Percentiles rank a stretch among this genome's conserved stretches.
Evolutionary conservation across 2,113 vertebrate species (phyloP).

Genomic region (Ancistrus triradiatus): DNA sequence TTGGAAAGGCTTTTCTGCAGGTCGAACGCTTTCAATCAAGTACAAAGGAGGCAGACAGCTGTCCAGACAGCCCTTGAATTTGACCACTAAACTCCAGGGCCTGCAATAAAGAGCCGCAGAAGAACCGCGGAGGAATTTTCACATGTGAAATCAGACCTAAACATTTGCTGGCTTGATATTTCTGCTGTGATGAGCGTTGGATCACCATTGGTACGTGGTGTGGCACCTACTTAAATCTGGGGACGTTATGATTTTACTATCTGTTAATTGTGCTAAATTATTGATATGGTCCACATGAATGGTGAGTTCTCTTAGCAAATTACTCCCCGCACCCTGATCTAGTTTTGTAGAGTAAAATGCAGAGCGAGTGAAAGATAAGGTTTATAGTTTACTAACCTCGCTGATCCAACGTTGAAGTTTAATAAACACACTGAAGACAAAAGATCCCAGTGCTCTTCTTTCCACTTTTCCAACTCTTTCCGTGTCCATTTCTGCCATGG

Average conservation of each 20-base stretch:
- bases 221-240: constrained; percentile 3
- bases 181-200: background rate
- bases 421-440: too few species aligned
- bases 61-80: constrained; percentile 82
- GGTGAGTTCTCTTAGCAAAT: too few species aligned
- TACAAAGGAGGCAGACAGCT: constrained; percentile 69
- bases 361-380: too few species aligned
- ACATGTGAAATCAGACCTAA: constrained; percentile 27
- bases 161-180: background rate
- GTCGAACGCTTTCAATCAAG: constrained; percentile 66
- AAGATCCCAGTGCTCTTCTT: too few species aligned
- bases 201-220: background rate
- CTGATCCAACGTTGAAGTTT: too few species aligned
- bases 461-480: too few species aligned
- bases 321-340: too few species aligned
- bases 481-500: too few species aligned
- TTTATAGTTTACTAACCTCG: too few species aligned
- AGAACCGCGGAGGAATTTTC: constrained; percentile 57
- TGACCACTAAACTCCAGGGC: constrained; percentile 79
- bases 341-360: too few species aligned
- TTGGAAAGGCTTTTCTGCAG: constrained; percentile 57
- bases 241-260: constrained; percentile 7
- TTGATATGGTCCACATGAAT: background rate
- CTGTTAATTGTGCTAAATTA: constrained; percentile 10
- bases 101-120: constrained; percentile 74